These are phyloP conservation scores for Prunella strophiata DNA, from an alignment of 2,797 vertebrate species.

Conservation along the genomic window DNA sequence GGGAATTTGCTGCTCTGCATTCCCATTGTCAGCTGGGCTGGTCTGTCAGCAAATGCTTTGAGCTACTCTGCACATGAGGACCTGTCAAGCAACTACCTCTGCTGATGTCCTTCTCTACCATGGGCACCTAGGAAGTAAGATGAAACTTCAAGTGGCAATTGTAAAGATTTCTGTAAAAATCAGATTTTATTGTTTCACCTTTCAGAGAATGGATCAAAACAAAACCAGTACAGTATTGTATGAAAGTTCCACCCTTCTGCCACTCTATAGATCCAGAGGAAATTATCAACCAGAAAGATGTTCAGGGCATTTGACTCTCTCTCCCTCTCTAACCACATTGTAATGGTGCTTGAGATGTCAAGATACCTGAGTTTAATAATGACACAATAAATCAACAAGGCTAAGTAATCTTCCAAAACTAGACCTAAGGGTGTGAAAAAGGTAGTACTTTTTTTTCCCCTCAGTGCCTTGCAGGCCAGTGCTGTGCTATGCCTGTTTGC, in stretches of 20 bases:
- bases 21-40: not conserved
- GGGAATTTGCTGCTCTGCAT: not conserved
- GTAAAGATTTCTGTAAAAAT: not conserved
- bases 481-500: not conserved
- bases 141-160: not conserved
- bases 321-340: not conserved
- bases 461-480: not conserved
- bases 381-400: not conserved
- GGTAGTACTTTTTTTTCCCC: not conserved
- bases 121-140: not conserved
- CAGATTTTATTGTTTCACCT: not conserved
- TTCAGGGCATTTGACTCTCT: not conserved
- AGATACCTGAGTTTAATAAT: not conserved
- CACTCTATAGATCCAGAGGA: not conserved
- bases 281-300: not conserved
- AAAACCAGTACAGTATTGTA: not conserved
- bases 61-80: not conserved
- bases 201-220: not conserved
- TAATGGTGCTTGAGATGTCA: not conserved
- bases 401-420: not conserved
- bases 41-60: not conserved
- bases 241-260: not conserved
- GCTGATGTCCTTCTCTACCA: not conserved
- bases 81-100: not conserved
- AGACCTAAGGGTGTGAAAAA: not conserved